Percentiles rank a stretch among this genome's conserved stretches.
Evolutionary conservation across 2,888 invertebrate species (phyloP).

Genomic region (Luperina testacea): DNA sequence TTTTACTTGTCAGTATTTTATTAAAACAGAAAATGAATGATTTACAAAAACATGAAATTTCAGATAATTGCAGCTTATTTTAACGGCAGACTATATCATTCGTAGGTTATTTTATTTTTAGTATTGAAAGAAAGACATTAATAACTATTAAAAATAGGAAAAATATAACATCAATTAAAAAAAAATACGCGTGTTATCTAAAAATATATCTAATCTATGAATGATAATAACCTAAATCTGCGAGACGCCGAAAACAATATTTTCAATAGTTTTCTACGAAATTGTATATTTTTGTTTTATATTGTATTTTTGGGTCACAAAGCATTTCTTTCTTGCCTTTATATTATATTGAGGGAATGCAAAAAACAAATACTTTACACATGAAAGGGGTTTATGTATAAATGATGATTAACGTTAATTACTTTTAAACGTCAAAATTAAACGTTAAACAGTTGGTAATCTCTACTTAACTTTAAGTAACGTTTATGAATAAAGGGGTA

Average conservation of each 20-base stretch:
- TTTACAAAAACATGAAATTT: slow-evolving; percentile 10
- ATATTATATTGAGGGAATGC: neutral
- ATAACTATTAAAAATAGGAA: neutral
- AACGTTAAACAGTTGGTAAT: too few relatives aligned
- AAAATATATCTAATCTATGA: slow-evolving; percentile 36
- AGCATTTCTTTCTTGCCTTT: neutral
- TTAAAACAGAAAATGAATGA: slow-evolving; percentile 30
- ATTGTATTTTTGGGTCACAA: neutral
- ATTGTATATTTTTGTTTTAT: slow-evolving; percentile 38
- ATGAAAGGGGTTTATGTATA: too few relatives aligned
- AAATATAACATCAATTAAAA: neutral
- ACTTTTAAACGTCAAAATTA: too few relatives aligned
- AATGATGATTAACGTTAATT: too few relatives aligned
- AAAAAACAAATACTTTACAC: neutral
- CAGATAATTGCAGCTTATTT: slow-evolving; percentile 40
- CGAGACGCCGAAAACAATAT: slow-evolving; percentile 30
- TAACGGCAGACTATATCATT: slow-evolving; percentile 14
- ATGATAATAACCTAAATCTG: slow-evolving; percentile 35
- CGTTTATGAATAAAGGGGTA: too few relatives aligned
- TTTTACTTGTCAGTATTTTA: slow-evolving; percentile 57
- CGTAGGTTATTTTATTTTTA: slow-evolving; percentile 23
- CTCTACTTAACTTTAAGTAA: too few relatives aligned
- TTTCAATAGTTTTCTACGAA: slow-evolving; percentile 32
- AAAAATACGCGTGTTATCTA: neutral
- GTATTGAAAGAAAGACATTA: neutral